Evolutionary conservation across 2,888 invertebrate species (phyloP).

Genomic region (Tipula confusa): DNA sequence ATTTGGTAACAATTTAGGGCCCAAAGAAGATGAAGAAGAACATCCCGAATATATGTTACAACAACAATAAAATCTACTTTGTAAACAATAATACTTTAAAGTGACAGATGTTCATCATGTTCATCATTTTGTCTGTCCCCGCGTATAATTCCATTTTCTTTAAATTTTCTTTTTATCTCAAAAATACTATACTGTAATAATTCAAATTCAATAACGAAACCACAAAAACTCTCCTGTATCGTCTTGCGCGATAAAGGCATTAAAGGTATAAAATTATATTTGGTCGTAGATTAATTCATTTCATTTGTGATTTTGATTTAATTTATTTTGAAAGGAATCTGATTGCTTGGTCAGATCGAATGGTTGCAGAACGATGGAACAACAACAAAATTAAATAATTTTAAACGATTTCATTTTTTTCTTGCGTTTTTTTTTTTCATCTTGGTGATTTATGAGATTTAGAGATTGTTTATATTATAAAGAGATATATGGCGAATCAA

Average conservation of each 20-base stretch:
- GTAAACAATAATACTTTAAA: not conserved
- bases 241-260: not conserved
- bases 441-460: not conserved
- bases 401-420: too few species aligned
- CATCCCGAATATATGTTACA: not conserved
- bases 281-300: constrained; percentile 5
- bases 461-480: not conserved
- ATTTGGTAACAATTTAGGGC: not conserved
- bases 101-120: constrained; percentile 25
- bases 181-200: not conserved
- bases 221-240: not conserved
- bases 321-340: constrained; percentile 3
- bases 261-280: not conserved
- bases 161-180: not conserved
- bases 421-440: too few species aligned
- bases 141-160: constrained; percentile 1
- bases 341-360: too few species aligned
- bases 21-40: not conserved
- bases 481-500: not conserved
- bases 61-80: not conserved
- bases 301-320: constrained; percentile 25
- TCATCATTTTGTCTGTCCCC: not conserved
- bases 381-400: not conserved
- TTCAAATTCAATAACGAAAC: not conserved
- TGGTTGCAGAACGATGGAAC: not conserved